Base-by-base conservation (phyloP, 23 tunicate species). In the Ciona savignyi region DNA sequence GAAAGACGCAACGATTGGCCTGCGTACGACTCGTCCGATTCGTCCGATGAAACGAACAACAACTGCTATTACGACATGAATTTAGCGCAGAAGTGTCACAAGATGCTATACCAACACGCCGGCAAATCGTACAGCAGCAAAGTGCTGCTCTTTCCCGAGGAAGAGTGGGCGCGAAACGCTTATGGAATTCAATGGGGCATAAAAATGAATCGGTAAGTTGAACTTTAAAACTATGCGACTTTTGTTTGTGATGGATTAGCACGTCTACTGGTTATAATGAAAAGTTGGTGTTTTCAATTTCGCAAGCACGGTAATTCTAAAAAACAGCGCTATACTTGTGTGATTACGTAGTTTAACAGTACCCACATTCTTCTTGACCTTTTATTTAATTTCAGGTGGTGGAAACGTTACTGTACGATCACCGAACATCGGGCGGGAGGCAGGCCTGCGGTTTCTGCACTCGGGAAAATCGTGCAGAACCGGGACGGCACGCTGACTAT, bases 101-200 rank as follows among this genome's bases (percentile, higher is more conserved):
- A 65, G 34, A 33, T 77, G 3, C 79, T 83, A 19, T 62, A 63
- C 35, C 76, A 71, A 22, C 63, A 70, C 29, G 65, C 74, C n/a
- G 63, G 68, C 2, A 76, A 76, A 33, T 66, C 65, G 23, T 21
- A 71, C 2, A 82, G 84, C 74, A 68, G 66, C 3, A 62, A 72
- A 21, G 77, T 83, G 2, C n/a, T 83, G 30, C 74, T 83, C 1
- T 76, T 65, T 27, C 88, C 88, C 2, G 88, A 83, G 62, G 88
- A 83, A 51, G 88, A 76, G 56, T 83, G 88, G 88, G 88, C 88
- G 32, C 69, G 70, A 56, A 83, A 75, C 33, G 88, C 88, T 3
- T 62, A 62, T 4, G 81, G 76, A 51, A 82, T 83, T 51, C 88
- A 83, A 60, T 83, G 88, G 88, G 77, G 77, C 24, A 75, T 83